Conservation (phyloP, 2,797 vertebrate genomes). For the Varecia variegata region DNA sequence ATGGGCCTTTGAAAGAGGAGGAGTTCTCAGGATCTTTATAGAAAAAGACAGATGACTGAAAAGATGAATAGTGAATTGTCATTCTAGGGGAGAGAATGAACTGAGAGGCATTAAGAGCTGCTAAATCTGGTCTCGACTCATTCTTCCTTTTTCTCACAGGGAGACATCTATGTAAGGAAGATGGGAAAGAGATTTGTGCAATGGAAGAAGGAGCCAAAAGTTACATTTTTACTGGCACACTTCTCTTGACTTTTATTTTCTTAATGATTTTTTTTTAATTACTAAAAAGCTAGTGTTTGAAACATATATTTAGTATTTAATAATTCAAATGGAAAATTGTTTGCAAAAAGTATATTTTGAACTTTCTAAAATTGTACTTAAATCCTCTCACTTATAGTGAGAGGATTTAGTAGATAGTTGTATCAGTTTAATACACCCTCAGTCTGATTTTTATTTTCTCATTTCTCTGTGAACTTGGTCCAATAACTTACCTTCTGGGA, state of each 20-base stretch:
- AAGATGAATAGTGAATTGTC: neutral
- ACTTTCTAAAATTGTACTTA: neutral
- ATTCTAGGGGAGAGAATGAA: neutral
- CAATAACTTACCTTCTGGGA: neutral
- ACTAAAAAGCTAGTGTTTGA: neutral
- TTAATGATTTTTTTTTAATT: neutral
- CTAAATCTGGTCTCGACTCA: neutral
- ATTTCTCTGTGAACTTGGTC: neutral
- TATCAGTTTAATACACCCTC: neutral
- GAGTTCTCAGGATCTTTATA: slow-evolving; percentile 6
- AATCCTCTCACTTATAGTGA: neutral
- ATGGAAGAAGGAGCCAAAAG: neutral
- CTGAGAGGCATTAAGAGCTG: neutral
- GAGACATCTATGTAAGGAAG: neutral
- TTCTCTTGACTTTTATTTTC: neutral
- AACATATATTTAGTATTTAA: slow-evolving; percentile 14
- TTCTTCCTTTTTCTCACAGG: neutral
- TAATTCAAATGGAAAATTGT: slow-evolving; percentile 17
- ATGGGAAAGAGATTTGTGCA: neutral
- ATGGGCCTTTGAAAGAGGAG: neutral
- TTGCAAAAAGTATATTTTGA: neutral
- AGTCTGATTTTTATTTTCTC: neutral
- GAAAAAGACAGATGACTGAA: neutral
- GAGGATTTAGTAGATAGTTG: neutral
- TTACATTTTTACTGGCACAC: neutral